Evolutionary conservation across 1,140 invertebrate species (phyloP), one percentile per base, ranked within the genome.

Genomic region (Camponotus floridanus): DNA sequence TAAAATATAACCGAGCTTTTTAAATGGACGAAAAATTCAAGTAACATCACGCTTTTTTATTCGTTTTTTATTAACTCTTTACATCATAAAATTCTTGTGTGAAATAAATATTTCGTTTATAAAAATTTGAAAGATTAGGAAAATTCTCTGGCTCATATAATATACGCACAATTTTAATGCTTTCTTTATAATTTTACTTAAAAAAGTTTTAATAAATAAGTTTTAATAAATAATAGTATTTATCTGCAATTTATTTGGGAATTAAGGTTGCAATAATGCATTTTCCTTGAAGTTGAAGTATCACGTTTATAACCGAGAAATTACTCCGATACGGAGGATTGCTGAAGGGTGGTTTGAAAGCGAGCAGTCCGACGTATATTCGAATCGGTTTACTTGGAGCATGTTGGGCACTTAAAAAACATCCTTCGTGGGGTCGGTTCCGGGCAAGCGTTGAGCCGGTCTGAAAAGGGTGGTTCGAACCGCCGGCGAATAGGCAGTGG

Each of bases 261-360:
- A 71, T 64, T 51, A 62, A 55, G 59, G 59, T 65, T 26, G 48
- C 55, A 76, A 78, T 74, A 88, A 83, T 84, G 21, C 13, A 26
- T 48, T 13, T 51, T 57, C 71, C 68, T 76, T 71, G 55, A 48
- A 88, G 42, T 88, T 81, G 57, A 86, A 86, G 36, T 39, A 48
- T 39, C 45, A 55, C 57, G 71, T 31, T 74, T 55, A 15, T 71
- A 83, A 33, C 51, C 15, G 42, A 61, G 84, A 84, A 88, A 86
- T 89, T 86, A 88, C 74, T 51, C 86, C 65, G 71, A 88, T 74
- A 83, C 85, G 78, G 55, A 74, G 55, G 62, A 84, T 89, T 71
- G n/a, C 9, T 45, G 42, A 61, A 84, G 45, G 48, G 15, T 51
- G 87, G 31, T 64, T 55, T 31, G 48, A 81, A 76, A 80, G 11